Evolutionary conservation across 2,797 vertebrate genomes (phyloP).

Genomic region (Anableps anableps): DNA sequence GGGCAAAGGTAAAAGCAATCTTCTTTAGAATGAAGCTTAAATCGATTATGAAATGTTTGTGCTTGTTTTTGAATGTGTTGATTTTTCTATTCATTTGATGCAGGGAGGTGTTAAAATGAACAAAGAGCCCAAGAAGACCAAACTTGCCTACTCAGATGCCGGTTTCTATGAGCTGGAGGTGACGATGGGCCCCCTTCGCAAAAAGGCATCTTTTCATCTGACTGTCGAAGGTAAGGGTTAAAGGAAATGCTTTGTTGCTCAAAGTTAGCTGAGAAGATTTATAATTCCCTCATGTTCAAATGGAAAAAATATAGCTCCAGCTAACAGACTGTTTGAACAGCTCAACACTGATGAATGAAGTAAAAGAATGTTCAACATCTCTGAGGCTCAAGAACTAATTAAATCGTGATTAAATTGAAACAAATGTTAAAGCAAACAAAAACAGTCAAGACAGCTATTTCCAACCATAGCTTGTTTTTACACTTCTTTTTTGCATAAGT

Average conservation of each 20-base stretch:
- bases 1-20: constrained; percentile 88
- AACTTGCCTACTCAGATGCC: constrained; percentile 88
- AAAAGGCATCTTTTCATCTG: constrained; percentile 85
- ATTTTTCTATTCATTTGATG: constrained; percentile 42
- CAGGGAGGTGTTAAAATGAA: constrained; percentile 81
- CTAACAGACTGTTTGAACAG: background rate
- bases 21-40: constrained; percentile 16
- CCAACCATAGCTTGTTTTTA: background rate
- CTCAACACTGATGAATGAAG: constrained; percentile 1
- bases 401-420: background rate
- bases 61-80: constrained; percentile 13
- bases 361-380: constrained; percentile 1
- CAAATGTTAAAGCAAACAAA: background rate
- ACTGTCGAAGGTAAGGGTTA: constrained; percentile 88
- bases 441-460: background rate
- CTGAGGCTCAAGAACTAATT: constrained; percentile 1
- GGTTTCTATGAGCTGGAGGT: constrained; percentile 90
- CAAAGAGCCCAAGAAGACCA: constrained; percentile 78
- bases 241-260: constrained; percentile 12
- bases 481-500: background rate
- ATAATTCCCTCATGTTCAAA: background rate
- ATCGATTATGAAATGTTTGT: constrained; percentile 13
- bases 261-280: background rate
- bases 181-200: constrained; percentile 81
- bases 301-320: background rate